Evolutionary conservation across 2,888 invertebrate species (phyloP), one percentile per base, ranked within the genome.

Genomic region (Ormyrus nitidulus): DNA sequence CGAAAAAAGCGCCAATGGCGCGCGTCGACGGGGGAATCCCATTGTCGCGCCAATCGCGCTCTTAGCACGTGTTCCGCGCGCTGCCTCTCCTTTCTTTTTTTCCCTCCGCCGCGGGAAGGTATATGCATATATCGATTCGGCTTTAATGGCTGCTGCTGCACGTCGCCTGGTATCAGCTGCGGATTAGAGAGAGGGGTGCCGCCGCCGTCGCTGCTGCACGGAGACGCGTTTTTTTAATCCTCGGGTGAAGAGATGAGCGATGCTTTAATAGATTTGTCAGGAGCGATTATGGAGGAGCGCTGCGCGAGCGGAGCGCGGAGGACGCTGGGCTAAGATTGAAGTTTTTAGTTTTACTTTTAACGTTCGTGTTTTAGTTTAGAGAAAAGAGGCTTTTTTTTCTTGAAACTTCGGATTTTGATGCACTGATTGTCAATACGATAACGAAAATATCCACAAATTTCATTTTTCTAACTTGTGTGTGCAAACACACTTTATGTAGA

Each of bases 41-140:
- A 89, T 90, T 89, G 89, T 89, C 86, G 85, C 83, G 86, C 89
- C 90, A 90, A 90, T 89, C 83, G 83, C 84, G 81, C 81, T 59
- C 61, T 34, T 34, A 34, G 86, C 86, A 84, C 85, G 84, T 80
- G 84, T 84, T 65, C 0, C 0, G 34, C 49, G 76, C 77, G 70
- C 62, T 44, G 53, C 13, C 65, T 66, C 13, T 65, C 13, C 44
- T 65, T n/a, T 66, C 51, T 46, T 34, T 34, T 75, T 61, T 56
- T 61, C 51, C 11, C 8, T n/a, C 34, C 71, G 69, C 77, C 78
- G 78, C 78, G 78, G 73, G 81, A 82, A 72, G 72, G 80, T 70
- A 81, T 81, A 73, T 70, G 82, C 86, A 85, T 84, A 85, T 86
- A 85, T 85, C 79, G 83, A 84, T 85, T 85, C 83, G 7, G 53